Evolutionary conservation across 2,888 invertebrate species (phyloP).

Genomic region (Nowickia ferox): DNA sequence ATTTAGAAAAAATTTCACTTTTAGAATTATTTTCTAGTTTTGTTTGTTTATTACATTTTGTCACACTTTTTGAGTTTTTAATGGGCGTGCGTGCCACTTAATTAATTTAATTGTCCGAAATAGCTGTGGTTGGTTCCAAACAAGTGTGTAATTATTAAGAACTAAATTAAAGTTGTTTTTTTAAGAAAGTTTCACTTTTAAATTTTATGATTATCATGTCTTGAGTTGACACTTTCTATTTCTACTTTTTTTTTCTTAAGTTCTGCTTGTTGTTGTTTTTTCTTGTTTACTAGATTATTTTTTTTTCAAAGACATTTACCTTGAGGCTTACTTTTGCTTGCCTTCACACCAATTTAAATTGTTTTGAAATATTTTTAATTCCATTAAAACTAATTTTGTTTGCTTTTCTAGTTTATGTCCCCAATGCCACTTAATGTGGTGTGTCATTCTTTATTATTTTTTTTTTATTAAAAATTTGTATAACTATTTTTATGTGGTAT

Average conservation of each 20-base stretch:
- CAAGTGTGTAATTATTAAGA: neutral
- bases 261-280: neutral
- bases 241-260: neutral
- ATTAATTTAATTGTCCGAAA: constrained; percentile 4
- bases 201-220: neutral
- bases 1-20: constrained; percentile 54
- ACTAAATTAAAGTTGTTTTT: neutral
- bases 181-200: constrained; percentile 32
- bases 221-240: constrained; percentile 63
- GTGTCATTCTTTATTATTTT: constrained; percentile 43
- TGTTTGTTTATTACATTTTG: constrained; percentile 36
- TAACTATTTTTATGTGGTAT: constrained; percentile 16
- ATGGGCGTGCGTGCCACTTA: neutral
- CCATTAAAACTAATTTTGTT: constrained; percentile 18
- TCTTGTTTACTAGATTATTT: neutral
- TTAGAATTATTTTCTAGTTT: constrained; percentile 49
- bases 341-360: constrained; percentile 16
- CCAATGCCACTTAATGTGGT: constrained; percentile 46
- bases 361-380: constrained; percentile 24
- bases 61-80: constrained; percentile 30
- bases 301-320: constrained; percentile 41
- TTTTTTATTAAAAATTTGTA: neutral
- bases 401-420: constrained; percentile 65
- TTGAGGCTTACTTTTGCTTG: constrained; percentile 23
- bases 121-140: neutral